phyloP scores from a whole-genome alignment of 2,113 vertebrate species.

The Megalops atlanticus region DNA sequence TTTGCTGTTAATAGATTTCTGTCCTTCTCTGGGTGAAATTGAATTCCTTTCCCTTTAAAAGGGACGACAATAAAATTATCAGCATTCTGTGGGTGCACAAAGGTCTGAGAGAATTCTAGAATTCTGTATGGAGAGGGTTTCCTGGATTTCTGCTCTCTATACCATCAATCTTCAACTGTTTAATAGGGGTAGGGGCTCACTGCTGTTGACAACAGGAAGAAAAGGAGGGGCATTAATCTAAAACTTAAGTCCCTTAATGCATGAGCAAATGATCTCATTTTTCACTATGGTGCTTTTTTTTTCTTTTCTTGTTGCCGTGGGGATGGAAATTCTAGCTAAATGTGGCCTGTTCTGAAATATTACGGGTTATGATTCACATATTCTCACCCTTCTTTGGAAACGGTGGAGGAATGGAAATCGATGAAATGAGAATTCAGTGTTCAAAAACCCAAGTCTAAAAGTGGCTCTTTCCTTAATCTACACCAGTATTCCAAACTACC shows the following conservation, averaged over 20 bases:
- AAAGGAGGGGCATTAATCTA: neutral
- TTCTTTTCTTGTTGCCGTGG: neutral
- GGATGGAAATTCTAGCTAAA: neutral
- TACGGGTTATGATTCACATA: conserved; percentile 8
- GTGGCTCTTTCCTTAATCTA: no score
- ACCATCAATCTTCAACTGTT: conserved; percentile 9
- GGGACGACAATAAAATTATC: conserved; percentile 7
- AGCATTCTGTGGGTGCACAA: neutral
- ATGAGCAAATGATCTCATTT: conserved; percentile 8
- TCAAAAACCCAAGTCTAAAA: neutral
- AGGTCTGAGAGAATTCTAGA: conserved; percentile 4
- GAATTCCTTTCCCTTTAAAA: neutral
- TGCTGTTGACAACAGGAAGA: conserved; percentile 3
- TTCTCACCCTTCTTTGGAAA: neutral
- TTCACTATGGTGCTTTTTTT: conserved; percentile 1
- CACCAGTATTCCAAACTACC: no score
- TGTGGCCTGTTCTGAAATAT: conserved; percentile 7
- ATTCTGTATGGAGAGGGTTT: neutral
- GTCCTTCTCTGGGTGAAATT: neutral
- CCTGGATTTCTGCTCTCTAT: neutral
- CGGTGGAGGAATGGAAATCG: neutral
- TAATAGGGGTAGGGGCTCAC: neutral
- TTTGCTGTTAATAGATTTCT: neutral
- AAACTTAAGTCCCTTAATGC: conserved; percentile 7
- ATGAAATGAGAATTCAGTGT: neutral